These are phyloP conservation scores for Carassius gibelio DNA, from an alignment of 2,113 vertebrate genomes.

Conservation along the genomic window DNA sequence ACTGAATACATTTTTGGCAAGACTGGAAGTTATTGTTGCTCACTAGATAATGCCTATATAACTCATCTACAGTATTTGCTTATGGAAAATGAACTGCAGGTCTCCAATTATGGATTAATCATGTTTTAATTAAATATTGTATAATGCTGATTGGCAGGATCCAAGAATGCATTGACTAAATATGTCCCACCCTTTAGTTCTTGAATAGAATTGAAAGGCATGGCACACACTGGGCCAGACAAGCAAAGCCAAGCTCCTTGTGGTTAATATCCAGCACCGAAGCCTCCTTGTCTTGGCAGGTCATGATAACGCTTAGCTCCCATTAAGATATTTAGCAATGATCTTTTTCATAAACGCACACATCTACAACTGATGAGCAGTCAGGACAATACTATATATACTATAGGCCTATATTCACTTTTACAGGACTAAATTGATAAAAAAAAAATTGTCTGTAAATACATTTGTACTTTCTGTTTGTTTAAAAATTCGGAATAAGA, in stretches of 20 bases:
- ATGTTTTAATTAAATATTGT: too few relatives aligned
- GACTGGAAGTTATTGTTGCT: neutral
- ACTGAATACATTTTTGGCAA: conserved; percentile 6
- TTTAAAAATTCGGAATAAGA: neutral
- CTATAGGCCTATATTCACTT: neutral
- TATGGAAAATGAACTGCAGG: conserved; percentile 35
- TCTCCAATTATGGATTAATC: conserved; percentile 51
- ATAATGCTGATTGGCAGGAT: conserved; percentile 69
- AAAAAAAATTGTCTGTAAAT: neutral
- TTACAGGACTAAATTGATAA: neutral
- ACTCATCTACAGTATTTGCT: neutral
- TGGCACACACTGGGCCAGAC: conserved; percentile 40
- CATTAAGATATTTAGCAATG: neutral
- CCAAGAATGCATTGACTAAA: conserved; percentile 66
- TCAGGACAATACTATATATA: neutral
- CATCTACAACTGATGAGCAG: neutral
- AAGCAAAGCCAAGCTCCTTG: conserved; percentile 10
- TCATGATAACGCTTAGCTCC: neutral
- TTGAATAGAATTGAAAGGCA: conserved; percentile 25
- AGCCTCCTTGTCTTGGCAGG: neutral
- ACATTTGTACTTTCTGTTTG: neutral
- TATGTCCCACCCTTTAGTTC: conserved; percentile 51
- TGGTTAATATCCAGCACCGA: neutral
- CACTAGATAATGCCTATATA: neutral
- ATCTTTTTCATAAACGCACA: neutral